A percentile compares a stretch with the other conserved stretches of the same genome.
These are phyloP conservation scores for Papilio glaucus DNA, from an alignment of 1,140 invertebrate genomes.

Conservation along the genomic window DNA sequence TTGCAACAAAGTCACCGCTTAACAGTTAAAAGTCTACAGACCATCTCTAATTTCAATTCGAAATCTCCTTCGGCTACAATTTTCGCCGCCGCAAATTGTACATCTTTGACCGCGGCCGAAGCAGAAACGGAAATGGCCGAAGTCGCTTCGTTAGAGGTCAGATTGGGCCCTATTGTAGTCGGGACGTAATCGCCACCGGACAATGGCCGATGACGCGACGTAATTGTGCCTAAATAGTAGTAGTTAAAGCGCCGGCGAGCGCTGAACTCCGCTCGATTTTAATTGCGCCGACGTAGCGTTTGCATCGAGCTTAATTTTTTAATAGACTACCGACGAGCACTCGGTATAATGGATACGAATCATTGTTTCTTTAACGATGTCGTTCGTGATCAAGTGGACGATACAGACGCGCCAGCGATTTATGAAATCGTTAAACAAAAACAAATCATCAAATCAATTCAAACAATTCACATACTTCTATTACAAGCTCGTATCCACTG, in stretches of 20 bases:
- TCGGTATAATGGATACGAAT: constrained; percentile 25
- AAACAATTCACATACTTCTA: too few species aligned
- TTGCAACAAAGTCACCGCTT: constrained; percentile 7
- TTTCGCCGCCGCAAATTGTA: constrained; percentile 77
- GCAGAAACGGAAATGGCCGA: constrained; percentile 70
- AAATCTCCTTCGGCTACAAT: constrained; percentile 69
- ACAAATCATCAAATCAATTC: neutral
- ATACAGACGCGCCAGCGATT: neutral
- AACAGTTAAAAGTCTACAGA: neutral
- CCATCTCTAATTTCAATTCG: constrained; percentile 30
- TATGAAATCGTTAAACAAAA: neutral
- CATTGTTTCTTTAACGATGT: constrained; percentile 31
- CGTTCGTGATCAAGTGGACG: constrained; percentile 21
- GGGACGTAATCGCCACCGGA: constrained; percentile 67
- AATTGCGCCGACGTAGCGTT: constrained; percentile 53
- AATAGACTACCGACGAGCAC: constrained; percentile 30
- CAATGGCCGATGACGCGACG: constrained; percentile 73
- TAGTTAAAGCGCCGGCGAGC: constrained; percentile 52
- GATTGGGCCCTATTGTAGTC: constrained; percentile 73
- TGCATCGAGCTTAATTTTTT: constrained; percentile 38
- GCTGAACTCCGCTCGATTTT: constrained; percentile 67
- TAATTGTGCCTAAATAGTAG: constrained; percentile 78
- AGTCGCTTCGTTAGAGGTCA: constrained; percentile 78
- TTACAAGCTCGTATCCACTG: too few species aligned
- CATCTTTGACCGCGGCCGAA: constrained; percentile 70